Evolutionary conservation across 2,888 invertebrate species (phyloP).

Genomic region (Glyphotaelius pellucidus): DNA sequence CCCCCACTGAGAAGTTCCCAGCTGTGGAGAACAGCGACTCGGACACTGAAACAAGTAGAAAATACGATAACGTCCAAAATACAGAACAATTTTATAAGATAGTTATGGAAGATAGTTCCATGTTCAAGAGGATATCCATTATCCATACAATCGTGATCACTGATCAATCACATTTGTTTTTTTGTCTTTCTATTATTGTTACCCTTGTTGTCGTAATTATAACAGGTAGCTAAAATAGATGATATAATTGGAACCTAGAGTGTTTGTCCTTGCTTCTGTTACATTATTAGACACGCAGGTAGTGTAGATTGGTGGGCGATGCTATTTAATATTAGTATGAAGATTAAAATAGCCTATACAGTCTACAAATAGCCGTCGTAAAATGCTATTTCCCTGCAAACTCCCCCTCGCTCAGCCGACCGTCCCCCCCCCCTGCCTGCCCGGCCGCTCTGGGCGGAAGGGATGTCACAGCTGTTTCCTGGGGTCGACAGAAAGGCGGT

Average conservation of each 20-base stretch:
- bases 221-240: not conserved
- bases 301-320: not conserved
- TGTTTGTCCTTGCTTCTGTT: not conserved
- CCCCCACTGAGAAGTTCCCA: constrained; percentile 74
- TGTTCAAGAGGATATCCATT: too few species aligned
- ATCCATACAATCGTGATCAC: too few species aligned
- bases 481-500: constrained; percentile 66
- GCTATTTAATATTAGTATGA: not conserved
- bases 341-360: not conserved
- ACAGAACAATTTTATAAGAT: constrained; percentile 40
- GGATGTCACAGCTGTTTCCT: constrained; percentile 45
- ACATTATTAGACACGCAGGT: not conserved
- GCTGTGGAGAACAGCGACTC: constrained; percentile 83
- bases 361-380: not conserved
- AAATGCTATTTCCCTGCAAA: not conserved
- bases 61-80: not conserved
- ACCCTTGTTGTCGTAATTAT: not conserved
- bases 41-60: constrained; percentile 74
- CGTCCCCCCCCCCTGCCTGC: not conserved
- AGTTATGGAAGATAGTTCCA: not conserved
- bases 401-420: constrained; percentile 14
- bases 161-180: not conserved
- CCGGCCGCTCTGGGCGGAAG: constrained; percentile 21
- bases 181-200: not conserved
- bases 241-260: not conserved